Conservation (phyloP, 2,888 invertebrate species). For the Hypomecis punctinalis region DNA sequence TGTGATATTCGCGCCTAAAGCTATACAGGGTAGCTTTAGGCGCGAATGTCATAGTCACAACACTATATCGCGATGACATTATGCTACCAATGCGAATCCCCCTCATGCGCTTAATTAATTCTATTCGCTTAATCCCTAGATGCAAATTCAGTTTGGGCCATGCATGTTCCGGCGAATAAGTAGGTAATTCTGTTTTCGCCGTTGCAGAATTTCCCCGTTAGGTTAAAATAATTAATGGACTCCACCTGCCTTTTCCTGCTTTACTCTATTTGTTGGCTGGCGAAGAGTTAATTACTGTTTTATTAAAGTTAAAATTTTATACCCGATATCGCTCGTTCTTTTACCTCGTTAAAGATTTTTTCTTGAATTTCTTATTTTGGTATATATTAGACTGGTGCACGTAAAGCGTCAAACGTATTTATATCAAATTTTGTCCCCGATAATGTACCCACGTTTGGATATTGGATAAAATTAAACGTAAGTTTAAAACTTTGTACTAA, state of each 20-base stretch:
- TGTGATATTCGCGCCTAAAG: no score
- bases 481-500: no score
- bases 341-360: constrained; percentile 23
- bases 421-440: no score
- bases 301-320: constrained; percentile 45
- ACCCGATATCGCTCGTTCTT: constrained; percentile 39
- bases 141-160: constrained; percentile 34
- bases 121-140: constrained; percentile 43
- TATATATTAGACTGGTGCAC: background rate
- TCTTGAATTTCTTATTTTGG: constrained; percentile 17
- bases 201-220: constrained; percentile 48
- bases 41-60: no score
- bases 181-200: constrained; percentile 39
- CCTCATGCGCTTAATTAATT: background rate
- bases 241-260: constrained; percentile 45
- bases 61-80: no score
- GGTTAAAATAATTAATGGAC: constrained; percentile 55
- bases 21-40: no score
- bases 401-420: background rate
- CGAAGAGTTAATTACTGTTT: constrained; percentile 47
- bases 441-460: no score
- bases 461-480: no score
- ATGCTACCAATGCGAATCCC: no score
- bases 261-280: constrained; percentile 50
- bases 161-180: constrained; percentile 36